Evolutionary conservation across 2,797 vertebrate species (phyloP).

Genomic region (Crenuchus spilurus): DNA sequence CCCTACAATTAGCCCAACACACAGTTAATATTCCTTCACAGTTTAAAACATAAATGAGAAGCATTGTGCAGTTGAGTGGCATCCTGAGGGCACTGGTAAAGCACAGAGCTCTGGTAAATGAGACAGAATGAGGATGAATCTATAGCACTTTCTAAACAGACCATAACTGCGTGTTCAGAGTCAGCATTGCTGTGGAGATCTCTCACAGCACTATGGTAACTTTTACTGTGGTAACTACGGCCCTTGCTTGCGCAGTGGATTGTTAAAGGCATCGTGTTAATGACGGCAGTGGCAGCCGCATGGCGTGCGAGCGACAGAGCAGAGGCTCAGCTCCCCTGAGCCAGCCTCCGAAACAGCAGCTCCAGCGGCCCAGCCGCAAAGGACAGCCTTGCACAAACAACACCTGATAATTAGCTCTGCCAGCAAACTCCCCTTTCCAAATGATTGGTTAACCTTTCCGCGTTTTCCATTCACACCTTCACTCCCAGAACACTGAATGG

Average conservation of each 20-base stretch:
- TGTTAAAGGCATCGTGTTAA: slow-evolving; percentile 40
- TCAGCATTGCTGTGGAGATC: slow-evolving; percentile 31
- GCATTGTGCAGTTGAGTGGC: neutral
- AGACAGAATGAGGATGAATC: neutral
- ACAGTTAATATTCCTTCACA: neutral
- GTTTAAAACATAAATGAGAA: neutral
- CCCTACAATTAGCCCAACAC: neutral
- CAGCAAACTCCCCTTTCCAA: slow-evolving; percentile 53
- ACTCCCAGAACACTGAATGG: slow-evolving; percentile 39
- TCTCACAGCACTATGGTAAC: slow-evolving; percentile 62
- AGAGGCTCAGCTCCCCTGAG: slow-evolving; percentile 42
- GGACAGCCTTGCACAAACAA: slow-evolving; percentile 60
- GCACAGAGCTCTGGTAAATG: neutral
- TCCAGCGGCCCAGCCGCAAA: slow-evolving; percentile 26
- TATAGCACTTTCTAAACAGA: slow-evolving; percentile 14
- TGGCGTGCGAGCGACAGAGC: slow-evolving; percentile 52
- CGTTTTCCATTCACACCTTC: slow-evolving; percentile 69
- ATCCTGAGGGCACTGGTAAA: neutral
- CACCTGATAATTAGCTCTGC: slow-evolving; percentile 69
- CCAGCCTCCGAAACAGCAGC: slow-evolving; percentile 42
- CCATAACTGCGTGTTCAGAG: slow-evolving; percentile 14
- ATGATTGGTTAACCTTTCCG: slow-evolving; percentile 58
- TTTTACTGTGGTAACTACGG: slow-evolving; percentile 66
- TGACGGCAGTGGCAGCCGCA: slow-evolving; percentile 41
- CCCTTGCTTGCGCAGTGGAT: slow-evolving; percentile 49